Evolutionary conservation across 2,888 invertebrate species (phyloP).

Genomic region (Tipula unca): DNA sequence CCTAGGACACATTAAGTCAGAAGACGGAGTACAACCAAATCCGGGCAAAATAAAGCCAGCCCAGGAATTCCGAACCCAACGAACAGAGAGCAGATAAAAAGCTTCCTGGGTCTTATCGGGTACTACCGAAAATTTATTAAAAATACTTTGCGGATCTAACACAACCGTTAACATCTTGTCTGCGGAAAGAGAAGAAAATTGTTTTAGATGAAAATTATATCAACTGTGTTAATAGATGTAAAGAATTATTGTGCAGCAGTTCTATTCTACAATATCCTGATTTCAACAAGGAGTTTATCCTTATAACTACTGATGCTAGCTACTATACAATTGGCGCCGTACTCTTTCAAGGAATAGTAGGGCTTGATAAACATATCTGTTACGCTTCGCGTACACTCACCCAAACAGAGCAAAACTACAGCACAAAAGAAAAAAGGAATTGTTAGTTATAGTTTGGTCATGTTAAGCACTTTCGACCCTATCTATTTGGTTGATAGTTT

Average conservation of each 20-base stretch:
- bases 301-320: background rate
- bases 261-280: conserved; percentile 34
- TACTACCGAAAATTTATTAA: conserved; percentile 27
- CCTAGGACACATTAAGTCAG: conserved; percentile 29
- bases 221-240: conserved; percentile 23
- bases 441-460: no score
- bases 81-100: conserved; percentile 25
- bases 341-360: conserved; percentile 20
- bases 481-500: no score
- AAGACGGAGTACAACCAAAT: conserved; percentile 27
- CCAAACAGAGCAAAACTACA: conserved; percentile 27
- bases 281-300: no score
- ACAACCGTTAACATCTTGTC: conserved; percentile 24
- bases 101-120: no score
- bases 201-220: conserved; percentile 14
- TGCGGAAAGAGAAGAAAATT: conserved; percentile 22
- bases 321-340: background rate
- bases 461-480: no score
- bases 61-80: conserved; percentile 25
- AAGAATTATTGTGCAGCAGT: conserved; percentile 25
- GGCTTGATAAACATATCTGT: background rate
- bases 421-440: conserved; percentile 20
- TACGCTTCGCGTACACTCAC: conserved; percentile 28
- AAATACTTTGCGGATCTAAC: conserved; percentile 22
- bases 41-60: conserved; percentile 27